These are phyloP conservation scores for Sardina pilchardus DNA, from an alignment of 2,113 vertebrate species.

Conservation along the genomic window DNA sequence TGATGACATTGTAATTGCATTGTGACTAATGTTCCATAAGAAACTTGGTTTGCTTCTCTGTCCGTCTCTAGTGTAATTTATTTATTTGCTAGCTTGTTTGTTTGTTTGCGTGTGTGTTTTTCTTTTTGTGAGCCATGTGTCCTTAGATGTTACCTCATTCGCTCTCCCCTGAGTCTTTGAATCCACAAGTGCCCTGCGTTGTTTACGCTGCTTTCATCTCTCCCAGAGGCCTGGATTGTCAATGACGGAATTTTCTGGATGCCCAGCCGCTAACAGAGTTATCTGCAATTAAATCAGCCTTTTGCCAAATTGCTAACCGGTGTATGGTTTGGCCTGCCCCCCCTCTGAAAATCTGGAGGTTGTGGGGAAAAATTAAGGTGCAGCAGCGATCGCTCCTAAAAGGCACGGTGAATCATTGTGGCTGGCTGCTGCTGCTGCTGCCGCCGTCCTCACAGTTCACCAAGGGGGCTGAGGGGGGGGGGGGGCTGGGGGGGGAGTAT, in stretches of 20 bases:
- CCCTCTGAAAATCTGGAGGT: neutral
- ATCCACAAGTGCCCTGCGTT: constrained; percentile 33
- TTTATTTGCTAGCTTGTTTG: neutral
- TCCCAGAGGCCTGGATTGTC: constrained; percentile 27
- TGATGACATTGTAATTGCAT: constrained; percentile 49
- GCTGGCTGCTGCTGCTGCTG: too few species aligned
- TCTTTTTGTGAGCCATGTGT: constrained; percentile 28
- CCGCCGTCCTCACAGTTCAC: neutral
- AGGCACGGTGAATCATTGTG: neutral
- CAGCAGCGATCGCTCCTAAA: neutral
- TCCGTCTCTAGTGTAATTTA: constrained; percentile 26
- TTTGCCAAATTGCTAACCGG: constrained; percentile 40
- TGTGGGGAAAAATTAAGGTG: neutral
- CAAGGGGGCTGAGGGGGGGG: too few species aligned
- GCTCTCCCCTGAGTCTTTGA: constrained; percentile 35
- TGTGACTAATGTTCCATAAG: constrained; percentile 47
- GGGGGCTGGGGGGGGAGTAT: neutral
- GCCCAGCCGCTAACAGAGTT: constrained; percentile 41
- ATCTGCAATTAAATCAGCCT: constrained; percentile 53
- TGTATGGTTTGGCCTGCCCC: constrained; percentile 25
- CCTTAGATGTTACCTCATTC: constrained; percentile 48
- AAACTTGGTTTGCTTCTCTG: constrained; percentile 52
- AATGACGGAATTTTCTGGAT: constrained; percentile 47
- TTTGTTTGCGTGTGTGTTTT: neutral
- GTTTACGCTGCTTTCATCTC: constrained; percentile 31